Percentiles rank a stretch among this genome's conserved stretches.
Evolutionary conservation across 2,888 invertebrate species (phyloP).

Genomic region (Apocheima hispidaria): DNA sequence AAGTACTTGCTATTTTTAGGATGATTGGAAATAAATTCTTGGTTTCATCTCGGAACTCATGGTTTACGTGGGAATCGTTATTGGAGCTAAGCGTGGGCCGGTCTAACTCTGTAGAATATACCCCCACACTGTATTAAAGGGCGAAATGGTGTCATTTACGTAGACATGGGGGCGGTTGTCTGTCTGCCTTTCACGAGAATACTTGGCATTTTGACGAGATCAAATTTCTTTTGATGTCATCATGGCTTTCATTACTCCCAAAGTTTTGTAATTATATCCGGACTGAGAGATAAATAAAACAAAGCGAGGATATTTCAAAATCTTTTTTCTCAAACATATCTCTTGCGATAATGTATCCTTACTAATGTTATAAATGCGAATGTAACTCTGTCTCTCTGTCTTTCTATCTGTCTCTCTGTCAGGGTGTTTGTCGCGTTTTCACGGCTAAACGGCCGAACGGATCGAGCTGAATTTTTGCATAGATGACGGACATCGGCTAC

Average conservation of each 20-base stretch:
- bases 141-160: constrained; percentile 67
- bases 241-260: constrained; percentile 11
- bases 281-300: background rate
- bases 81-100: constrained; percentile 54
- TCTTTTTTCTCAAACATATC: background rate
- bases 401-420: too few relatives aligned
- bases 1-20: background rate
- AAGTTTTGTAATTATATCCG: background rate
- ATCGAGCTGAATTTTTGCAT: too few relatives aligned
- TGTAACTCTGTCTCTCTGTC: too few relatives aligned
- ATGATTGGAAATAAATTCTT: constrained; percentile 33
- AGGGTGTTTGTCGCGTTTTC: too few relatives aligned
- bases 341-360: too few relatives aligned
- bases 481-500: too few relatives aligned
- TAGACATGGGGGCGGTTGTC: constrained; percentile 62
- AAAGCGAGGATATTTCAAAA: background rate
- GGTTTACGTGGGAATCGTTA: constrained; percentile 44
- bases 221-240: constrained; percentile 17
- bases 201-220: constrained; percentile 29
- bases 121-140: constrained; percentile 65
- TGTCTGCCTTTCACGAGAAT: constrained; percentile 55
- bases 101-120: constrained; percentile 53
- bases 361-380: too few relatives aligned
- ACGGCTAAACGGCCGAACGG: too few relatives aligned
- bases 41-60: constrained; percentile 34